A percentile compares a stretch with the other conserved stretches of the same genome.
These are phyloP conservation scores for Orcinus orca DNA, from an alignment of 2,113 vertebrate species.

Conservation along the genomic window DNA sequence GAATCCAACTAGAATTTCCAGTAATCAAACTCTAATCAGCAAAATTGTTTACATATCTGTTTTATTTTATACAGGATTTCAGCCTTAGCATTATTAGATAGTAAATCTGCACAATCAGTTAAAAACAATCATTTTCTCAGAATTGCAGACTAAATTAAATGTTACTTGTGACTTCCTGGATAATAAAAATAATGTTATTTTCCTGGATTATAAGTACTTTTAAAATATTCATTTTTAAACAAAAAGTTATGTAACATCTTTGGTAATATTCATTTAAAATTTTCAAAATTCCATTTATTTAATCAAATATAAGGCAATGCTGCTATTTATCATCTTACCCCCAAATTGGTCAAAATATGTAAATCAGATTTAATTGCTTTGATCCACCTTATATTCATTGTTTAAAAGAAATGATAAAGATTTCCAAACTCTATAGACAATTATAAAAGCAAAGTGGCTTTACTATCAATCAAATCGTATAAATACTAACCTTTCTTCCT, in stretches of 20 bases:
- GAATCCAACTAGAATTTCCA: not conserved
- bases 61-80: not conserved
- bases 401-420: not conserved
- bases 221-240: not conserved
- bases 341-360: not conserved
- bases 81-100: not conserved
- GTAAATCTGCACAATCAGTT: not conserved
- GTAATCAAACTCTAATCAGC: conserved; percentile 13
- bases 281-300: conserved; percentile 53
- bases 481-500: not conserved
- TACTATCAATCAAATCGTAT: not conserved
- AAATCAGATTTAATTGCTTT: conserved; percentile 57
- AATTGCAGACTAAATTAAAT: not conserved
- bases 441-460: not conserved
- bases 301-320: conserved; percentile 13
- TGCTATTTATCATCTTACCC: not conserved
- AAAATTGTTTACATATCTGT: not conserved
- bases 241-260: not conserved
- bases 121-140: conserved; percentile 24
- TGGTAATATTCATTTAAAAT: conserved; percentile 48
- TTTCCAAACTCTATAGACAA: not conserved
- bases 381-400: not conserved
- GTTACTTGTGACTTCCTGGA: not conserved
- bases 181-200: not conserved
- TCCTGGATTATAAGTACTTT: not conserved